These are phyloP conservation scores for Zophobas atratus DNA, from an alignment of 1,140 invertebrate species.

Conservation along the genomic window DNA sequence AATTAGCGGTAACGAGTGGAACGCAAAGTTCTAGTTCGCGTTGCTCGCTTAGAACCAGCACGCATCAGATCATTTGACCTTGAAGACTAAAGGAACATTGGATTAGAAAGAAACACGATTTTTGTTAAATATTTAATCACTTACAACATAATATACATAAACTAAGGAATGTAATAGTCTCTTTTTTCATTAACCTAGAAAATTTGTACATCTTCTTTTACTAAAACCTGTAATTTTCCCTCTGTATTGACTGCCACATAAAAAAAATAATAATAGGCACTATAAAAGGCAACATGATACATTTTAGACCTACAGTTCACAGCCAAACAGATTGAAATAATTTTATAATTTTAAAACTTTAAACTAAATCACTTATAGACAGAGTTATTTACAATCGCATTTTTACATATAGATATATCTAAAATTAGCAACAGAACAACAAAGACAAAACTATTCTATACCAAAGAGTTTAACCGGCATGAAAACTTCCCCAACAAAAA, in stretches of 20 bases:
- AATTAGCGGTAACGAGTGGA: too few relatives aligned
- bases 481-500: constrained; percentile 19
- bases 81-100: neutral
- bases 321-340: constrained; percentile 54
- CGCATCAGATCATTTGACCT: too few relatives aligned
- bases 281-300: constrained; percentile 52
- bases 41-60: too few relatives aligned
- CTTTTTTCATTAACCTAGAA: constrained; percentile 15
- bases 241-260: constrained; percentile 46
- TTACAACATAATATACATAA: constrained; percentile 50
- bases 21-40: too few relatives aligned
- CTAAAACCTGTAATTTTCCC: constrained; percentile 38
- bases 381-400: constrained; percentile 41
- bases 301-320: constrained; percentile 53
- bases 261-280: constrained; percentile 43
- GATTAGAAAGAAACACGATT: neutral
- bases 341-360: constrained; percentile 41
- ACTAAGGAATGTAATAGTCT: constrained; percentile 48
- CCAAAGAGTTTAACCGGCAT: constrained; percentile 11
- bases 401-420: constrained; percentile 4
- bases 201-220: constrained; percentile 47
- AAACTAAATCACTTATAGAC: constrained; percentile 33
- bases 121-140: constrained; percentile 48
- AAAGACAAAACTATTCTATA: constrained; percentile 25
- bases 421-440: constrained; percentile 38